These are phyloP conservation scores for Caloenas nicobarica DNA, from an alignment of 2,113 vertebrate genomes.

Conservation along the genomic window DNA sequence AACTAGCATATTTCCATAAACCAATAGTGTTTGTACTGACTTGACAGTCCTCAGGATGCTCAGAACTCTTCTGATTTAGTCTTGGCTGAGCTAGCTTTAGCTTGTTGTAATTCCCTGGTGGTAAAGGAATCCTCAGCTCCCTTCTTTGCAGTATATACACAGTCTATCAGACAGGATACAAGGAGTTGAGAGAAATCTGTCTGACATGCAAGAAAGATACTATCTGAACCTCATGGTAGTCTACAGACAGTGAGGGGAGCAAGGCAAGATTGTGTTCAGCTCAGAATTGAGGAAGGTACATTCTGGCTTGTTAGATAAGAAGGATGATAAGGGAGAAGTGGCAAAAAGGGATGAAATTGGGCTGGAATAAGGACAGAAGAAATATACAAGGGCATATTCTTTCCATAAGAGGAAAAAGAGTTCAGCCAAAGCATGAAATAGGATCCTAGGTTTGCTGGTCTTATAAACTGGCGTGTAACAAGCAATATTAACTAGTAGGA, in stretches of 20 bases:
- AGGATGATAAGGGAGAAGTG: background rate
- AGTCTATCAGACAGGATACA: background rate
- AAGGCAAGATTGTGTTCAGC: background rate
- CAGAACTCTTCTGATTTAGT: background rate
- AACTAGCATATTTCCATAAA: background rate
- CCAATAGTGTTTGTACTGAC: background rate
- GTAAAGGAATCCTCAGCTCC: background rate
- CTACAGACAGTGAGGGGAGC: background rate
- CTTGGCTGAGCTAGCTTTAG: background rate
- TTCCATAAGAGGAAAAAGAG: background rate
- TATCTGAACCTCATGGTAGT: background rate
- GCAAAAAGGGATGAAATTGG: background rate
- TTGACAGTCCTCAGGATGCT: background rate
- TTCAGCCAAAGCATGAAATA: background rate
- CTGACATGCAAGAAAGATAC: background rate
- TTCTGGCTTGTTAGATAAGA: background rate
- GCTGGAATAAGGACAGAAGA: background rate
- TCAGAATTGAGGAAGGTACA: background rate
- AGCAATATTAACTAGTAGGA: background rate
- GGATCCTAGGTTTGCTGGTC: background rate
- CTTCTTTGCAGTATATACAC: background rate
- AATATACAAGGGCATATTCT: background rate
- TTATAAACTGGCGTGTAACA: background rate
- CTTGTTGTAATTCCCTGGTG: background rate
- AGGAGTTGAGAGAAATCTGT: background rate